Evolutionary conservation across 2,113 vertebrate genomes (phyloP).

Genomic region (Boulengeromyrus knoepffleri): DNA sequence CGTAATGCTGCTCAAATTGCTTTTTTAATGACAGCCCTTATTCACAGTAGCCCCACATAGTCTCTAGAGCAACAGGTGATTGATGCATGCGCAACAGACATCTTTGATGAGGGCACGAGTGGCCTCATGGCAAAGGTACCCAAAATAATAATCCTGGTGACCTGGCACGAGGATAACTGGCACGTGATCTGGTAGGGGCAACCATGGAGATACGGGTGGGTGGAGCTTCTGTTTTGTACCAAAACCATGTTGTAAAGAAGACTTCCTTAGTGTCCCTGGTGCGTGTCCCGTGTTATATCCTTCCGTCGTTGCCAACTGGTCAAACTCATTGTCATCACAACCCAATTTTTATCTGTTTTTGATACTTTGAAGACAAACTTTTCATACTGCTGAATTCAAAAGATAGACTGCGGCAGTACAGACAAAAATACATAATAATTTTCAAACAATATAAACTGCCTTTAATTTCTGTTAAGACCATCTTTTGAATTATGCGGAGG

Average conservation of each 20-base stretch:
- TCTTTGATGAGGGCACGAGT: background rate
- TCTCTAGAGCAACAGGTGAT: background rate
- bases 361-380: background rate
- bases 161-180: background rate
- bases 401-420: background rate
- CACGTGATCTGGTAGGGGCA: background rate
- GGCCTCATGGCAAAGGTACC: background rate
- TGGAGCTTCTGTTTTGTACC: background rate
- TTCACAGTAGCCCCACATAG: background rate
- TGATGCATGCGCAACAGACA: background rate
- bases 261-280: background rate
- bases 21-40: background rate
- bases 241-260: background rate
- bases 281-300: background rate
- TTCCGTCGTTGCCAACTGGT: background rate
- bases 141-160: background rate
- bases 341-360: background rate
- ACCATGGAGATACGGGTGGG: background rate
- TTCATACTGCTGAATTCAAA: background rate
- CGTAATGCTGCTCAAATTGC: background rate
- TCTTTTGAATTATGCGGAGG: background rate
- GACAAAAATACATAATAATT: background rate
- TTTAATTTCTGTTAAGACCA: background rate
- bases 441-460: background rate
- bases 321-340: background rate